Base-by-base conservation (phyloP, 2,888 invertebrate species). In the Cenopis cana region DNA sequence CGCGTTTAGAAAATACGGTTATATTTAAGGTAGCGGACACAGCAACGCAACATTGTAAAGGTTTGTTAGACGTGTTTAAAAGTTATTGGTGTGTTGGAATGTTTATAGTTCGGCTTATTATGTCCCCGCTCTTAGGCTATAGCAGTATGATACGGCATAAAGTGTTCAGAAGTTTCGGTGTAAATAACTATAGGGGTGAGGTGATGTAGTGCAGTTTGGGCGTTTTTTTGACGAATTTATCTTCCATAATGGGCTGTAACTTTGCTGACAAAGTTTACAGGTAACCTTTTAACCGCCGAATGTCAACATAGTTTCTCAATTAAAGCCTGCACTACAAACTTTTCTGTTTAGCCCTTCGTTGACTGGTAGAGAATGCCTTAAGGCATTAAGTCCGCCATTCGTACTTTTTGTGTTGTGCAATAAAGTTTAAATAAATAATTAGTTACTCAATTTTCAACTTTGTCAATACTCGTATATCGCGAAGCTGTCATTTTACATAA, bases 121-220 rank as follows among this genome's bases (percentile, higher is more conserved):
- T 80, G 76, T 81, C 77, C 77, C 79, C 86, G 86, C 79, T 87
- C 88, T 86, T 89, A 87, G 82, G 76, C 82, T 87, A 86, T 81
- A 79, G 85, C 85, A 83, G 82, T 83, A 84, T 77, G 80, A 79
- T 85, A 86, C 82, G 79, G 50, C 79, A 80, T 78, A 85, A 85
- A 80, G 88, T 89, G 89, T 90, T 89, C 87, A 88, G 81, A 77
- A 75, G 74, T 74, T 73, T 75, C 62, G 71, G 72, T 76, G 67
- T 75, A 74, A 69, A 62, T 72, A 59, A 69, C 64, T 59, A 33
- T 70, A 70, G 65, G 65, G 59, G 70, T 59, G 67, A 59, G 52
- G 70, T 65, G 57, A 50, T 65, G 60, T 73, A 73, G 64, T 24
- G 64, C n/a, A 60, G 52, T 60, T 33, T 33, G 11, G 52, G 70